Evolutionary conservation across 2,797 vertebrate genomes (phyloP).

Genomic region (Lagodon rhomboides): DNA sequence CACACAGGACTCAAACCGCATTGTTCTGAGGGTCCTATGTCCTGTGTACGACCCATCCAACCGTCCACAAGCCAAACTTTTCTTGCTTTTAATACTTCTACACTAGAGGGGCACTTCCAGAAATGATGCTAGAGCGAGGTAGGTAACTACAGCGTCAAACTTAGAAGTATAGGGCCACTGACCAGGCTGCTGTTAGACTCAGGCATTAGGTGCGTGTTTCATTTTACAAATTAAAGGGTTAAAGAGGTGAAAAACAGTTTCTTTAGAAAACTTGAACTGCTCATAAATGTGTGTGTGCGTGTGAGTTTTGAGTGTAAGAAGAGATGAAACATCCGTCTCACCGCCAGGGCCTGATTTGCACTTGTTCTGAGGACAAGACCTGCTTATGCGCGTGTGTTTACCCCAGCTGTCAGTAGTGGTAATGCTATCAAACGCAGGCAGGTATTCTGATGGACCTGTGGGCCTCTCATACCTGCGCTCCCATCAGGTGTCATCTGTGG

Average conservation of each 20-base stretch:
- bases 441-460: constrained; percentile 14
- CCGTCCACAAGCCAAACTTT: too few species aligned
- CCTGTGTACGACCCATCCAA: too few species aligned
- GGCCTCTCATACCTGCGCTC: constrained; percentile 14
- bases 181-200: background rate
- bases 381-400: constrained; percentile 20
- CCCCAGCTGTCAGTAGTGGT: constrained; percentile 31
- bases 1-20: too few species aligned
- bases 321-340: background rate
- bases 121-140: too few species aligned
- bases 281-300: background rate
- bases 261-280: background rate
- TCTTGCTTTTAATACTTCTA: too few species aligned
- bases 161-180: too few species aligned
- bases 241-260: background rate
- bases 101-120: too few species aligned
- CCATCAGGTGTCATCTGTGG: constrained; percentile 34
- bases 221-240: background rate
- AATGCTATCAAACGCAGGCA: constrained; percentile 23
- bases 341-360: constrained; percentile 21
- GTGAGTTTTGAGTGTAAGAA: background rate
- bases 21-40: too few species aligned
- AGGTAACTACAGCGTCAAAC: too few species aligned
- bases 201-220: background rate
- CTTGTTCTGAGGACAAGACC: constrained; percentile 17